Percentiles rank a stretch among this genome's conserved stretches.
phyloP scores from a whole-genome alignment of 2,113 vertebrate genomes.

The Dolichallabes microphthalmus region DNA sequence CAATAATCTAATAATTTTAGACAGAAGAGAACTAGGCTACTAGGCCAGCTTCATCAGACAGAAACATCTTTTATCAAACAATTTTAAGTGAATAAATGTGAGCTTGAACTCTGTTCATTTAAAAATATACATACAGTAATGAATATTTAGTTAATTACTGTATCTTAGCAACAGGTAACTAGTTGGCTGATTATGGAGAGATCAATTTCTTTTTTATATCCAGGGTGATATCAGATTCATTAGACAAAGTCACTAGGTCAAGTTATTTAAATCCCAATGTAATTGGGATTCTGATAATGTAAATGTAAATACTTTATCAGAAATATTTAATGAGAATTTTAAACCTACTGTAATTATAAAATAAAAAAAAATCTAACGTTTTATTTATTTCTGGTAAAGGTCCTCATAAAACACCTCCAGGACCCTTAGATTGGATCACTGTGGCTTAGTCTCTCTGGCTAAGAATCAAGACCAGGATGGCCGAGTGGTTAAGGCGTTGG shows the following conservation, averaged over 20 bases:
- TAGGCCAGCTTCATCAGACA: neutral
- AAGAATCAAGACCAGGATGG: neutral
- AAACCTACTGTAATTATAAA: too few species aligned
- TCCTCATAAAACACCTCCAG: too few species aligned
- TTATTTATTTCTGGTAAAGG: too few species aligned
- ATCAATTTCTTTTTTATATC: neutral
- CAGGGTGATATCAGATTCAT: neutral
- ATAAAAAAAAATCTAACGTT: too few species aligned
- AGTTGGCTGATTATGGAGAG: neutral
- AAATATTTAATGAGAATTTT: too few species aligned
- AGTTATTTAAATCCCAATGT: too few species aligned
- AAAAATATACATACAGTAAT: neutral
- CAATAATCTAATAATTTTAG: neutral
- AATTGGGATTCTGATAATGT: too few species aligned
- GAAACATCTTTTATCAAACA: neutral
- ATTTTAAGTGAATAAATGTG: neutral
- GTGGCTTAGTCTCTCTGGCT: too few species aligned
- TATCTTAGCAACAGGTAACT: neutral
- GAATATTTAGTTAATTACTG: neutral
- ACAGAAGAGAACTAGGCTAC: neutral
- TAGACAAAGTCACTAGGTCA: neutral
- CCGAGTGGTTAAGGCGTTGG: neutral
- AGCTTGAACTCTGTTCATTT: neutral
- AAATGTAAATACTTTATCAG: too few species aligned
- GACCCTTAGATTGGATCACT: too few species aligned